These are phyloP conservation scores for Pituophis catenifer DNA, from an alignment of 2,113 vertebrate species.

Conservation along the genomic window DNA sequence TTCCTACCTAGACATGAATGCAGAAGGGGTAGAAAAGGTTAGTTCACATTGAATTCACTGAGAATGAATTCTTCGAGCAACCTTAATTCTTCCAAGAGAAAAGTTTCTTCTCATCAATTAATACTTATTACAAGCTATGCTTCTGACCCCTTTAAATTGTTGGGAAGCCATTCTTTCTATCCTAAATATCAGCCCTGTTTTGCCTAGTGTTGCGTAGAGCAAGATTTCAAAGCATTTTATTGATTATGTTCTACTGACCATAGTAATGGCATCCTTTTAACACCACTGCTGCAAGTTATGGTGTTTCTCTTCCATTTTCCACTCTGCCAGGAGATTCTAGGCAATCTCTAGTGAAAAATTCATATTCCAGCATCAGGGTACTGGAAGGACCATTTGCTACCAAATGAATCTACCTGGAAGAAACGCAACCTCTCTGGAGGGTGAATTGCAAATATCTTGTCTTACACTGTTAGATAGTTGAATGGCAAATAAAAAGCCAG, in stretches of 20 bases:
- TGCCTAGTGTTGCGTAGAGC: background rate
- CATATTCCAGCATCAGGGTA: background rate
- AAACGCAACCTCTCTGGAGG: background rate
- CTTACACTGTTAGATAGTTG: background rate
- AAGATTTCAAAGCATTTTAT: background rate
- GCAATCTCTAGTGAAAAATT: background rate
- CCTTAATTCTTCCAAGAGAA: background rate
- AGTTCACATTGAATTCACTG: background rate
- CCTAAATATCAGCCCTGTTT: background rate
- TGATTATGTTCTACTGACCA: background rate
- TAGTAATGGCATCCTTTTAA: background rate
- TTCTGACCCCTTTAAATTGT: background rate
- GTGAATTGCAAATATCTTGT: background rate
- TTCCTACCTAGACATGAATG: background rate
- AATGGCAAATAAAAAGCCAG: background rate
- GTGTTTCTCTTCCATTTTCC: background rate
- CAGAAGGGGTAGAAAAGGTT: background rate
- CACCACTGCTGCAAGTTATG: background rate
- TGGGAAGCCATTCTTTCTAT: background rate
- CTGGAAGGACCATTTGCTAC: background rate
- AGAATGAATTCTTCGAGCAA: background rate
- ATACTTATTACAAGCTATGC: background rate
- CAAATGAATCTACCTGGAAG: background rate
- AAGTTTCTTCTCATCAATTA: background rate
- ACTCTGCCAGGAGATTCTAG: background rate